A percentile compares a stretch with the other conserved stretches of the same genome.
Evolutionary conservation across 2,113 vertebrate species (phyloP).

Genomic region (Fulmarus glacialis): DNA sequence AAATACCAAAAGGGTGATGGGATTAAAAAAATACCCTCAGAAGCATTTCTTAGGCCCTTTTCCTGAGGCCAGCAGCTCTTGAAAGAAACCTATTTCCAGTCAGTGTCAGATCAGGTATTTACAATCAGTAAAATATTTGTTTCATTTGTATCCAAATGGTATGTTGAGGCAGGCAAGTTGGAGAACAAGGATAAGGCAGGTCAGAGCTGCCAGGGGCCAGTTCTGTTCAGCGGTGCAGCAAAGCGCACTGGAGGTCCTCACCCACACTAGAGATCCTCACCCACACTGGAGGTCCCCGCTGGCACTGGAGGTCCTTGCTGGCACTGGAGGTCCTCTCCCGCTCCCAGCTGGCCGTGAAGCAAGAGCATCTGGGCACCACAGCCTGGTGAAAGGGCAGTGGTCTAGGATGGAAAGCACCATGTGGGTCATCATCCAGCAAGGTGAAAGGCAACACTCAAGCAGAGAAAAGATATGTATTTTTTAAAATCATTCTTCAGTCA

Average conservation of each 20-base stretch:
- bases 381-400: neutral
- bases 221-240: neutral
- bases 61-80: neutral
- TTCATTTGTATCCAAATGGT: rapidly evolving
- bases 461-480: neutral
- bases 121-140: neutral
- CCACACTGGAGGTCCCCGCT: too few relatives aligned
- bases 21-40: neutral
- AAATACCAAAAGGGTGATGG: neutral
- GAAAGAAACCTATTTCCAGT: neutral
- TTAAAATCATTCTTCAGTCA: neutral
- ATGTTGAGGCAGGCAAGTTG: neutral
- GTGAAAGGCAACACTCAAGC: neutral
- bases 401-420: neutral
- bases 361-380: neutral
- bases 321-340: neutral
- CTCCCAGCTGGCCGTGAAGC: rapidly evolving
- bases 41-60: neutral
- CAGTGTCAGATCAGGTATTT: neutral
- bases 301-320: neutral
- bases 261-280: too few relatives aligned
- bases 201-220: neutral
- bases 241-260: neutral
- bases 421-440: neutral
- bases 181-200: neutral